Percentiles rank a stretch among this genome's conserved stretches.
Conservation (phyloP, 2,113 vertebrate species). For the Hippocampus comes region DNA sequence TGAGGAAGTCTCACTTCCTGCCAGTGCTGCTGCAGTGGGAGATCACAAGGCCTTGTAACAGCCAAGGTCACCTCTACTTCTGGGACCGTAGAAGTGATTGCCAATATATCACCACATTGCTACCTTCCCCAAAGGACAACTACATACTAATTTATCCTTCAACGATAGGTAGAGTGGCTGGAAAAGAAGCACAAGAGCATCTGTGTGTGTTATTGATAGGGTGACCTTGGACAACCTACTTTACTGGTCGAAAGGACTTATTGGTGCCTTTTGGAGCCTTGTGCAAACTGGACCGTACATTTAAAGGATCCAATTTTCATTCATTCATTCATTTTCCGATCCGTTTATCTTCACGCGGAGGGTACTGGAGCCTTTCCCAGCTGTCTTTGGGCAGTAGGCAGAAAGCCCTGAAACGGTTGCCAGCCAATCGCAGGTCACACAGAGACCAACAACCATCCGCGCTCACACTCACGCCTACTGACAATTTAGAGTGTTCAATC, state of each 20-base stretch:
- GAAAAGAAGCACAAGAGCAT: background rate
- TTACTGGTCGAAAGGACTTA: background rate
- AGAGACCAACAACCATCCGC: no score
- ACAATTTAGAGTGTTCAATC: no score
- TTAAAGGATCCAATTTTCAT: no score
- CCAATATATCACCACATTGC: background rate
- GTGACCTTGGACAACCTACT: constrained; percentile 4
- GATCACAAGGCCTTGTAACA: constrained; percentile 59
- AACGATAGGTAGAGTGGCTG: background rate
- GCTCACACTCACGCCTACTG: no score
- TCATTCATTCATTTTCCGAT: no score
- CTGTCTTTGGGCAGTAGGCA: no score
- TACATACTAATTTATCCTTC: background rate
- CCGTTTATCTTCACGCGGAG: no score
- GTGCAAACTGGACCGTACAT: background rate
- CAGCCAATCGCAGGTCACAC: no score
- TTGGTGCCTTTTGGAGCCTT: background rate
- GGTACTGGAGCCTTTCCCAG: no score
- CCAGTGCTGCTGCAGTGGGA: constrained; percentile 53
- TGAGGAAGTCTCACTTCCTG: constrained; percentile 54
- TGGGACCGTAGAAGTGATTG: constrained; percentile 27
- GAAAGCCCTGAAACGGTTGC: no score
- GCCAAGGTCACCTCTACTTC: constrained; percentile 62
- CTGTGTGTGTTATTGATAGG: no score
- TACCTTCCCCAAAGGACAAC: background rate